Percentiles rank a stretch among this genome's conserved stretches.
These are phyloP conservation scores for Orchesellides sinensis DNA, from an alignment of 2,888 invertebrate species.

Conservation along the genomic window DNA sequence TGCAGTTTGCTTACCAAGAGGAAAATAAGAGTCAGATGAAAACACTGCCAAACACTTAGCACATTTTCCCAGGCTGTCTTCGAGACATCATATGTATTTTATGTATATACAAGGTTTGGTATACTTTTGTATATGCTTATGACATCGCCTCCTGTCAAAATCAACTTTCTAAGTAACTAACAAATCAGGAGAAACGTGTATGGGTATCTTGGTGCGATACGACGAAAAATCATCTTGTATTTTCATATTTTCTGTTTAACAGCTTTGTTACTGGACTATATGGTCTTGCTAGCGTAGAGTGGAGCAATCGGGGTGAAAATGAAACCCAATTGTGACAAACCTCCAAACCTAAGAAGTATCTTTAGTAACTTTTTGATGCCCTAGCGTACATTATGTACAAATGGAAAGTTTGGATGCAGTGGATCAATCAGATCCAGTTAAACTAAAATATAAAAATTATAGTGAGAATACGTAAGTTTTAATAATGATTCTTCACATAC, in stretches of 20 bases:
- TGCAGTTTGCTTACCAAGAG: conserved; percentile 34
- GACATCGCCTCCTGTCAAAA: conserved; percentile 49
- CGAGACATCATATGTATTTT: conserved; percentile 50
- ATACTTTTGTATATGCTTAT: too few species aligned
- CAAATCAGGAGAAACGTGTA: conserved; percentile 55
- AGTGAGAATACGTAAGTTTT: too few species aligned
- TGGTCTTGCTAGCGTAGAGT: not conserved
- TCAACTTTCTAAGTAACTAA: conserved; percentile 37
- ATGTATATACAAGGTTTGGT: too few species aligned
- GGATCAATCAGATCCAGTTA: too few species aligned
- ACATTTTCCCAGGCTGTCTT: conserved; percentile 37
- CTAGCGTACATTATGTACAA: too few species aligned
- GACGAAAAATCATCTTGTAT: not conserved
- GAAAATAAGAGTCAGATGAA: conserved; percentile 24
- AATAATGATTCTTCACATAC: too few species aligned
- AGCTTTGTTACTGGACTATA: conserved; percentile 50
- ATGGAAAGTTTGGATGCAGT: too few species aligned
- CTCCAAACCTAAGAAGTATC: too few species aligned
- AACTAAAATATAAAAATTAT: too few species aligned
- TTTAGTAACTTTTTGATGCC: too few species aligned
- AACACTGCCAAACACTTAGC: conserved; percentile 54
- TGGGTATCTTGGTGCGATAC: conserved; percentile 38
- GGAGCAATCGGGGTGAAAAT: conserved; percentile 18
- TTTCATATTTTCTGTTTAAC: conserved; percentile 19
- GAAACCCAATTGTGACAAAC: not conserved